Percentiles rank a stretch among this genome's conserved stretches.
These are phyloP conservation scores for Agonum fuliginosum DNA, from an alignment of 2,888 invertebrate genomes.

Conservation along the genomic window DNA sequence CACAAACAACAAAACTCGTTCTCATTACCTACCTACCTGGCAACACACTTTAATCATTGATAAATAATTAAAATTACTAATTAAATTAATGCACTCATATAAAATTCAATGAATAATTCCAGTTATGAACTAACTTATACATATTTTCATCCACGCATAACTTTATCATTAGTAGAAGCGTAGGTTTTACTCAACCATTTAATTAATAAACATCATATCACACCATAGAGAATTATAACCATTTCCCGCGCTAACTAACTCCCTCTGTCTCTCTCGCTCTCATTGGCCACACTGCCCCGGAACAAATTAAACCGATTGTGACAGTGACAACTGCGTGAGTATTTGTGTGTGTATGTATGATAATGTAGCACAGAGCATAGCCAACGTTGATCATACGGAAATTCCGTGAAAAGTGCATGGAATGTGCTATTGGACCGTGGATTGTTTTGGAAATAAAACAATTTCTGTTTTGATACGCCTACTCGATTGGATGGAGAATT, in stretches of 20 bases:
- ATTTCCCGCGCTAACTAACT: slow-evolving; percentile 34
- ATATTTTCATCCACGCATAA: not conserved
- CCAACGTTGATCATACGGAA: not conserved
- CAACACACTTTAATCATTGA: too few relatives aligned
- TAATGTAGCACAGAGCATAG: not conserved
- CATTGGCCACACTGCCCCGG: not conserved
- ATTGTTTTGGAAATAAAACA: slow-evolving; percentile 4
- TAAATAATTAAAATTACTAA: too few relatives aligned
- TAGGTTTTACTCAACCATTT: not conserved
- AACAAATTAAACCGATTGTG: slow-evolving; percentile 37
- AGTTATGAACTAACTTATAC: too few relatives aligned
- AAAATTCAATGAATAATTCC: too few relatives aligned
- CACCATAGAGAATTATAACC: slow-evolving; percentile 9
- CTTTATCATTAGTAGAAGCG: not conserved
- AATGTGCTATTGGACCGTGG: slow-evolving; percentile 1
- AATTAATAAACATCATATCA: slow-evolving; percentile 39
- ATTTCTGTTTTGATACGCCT: slow-evolving; percentile 29
- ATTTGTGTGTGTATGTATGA: not conserved
- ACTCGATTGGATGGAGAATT: slow-evolving; percentile 11
- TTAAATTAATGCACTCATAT: too few relatives aligned
- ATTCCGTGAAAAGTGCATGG: slow-evolving; percentile 4
- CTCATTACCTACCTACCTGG: too few relatives aligned
- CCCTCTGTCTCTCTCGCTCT: not conserved
- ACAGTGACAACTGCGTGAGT: slow-evolving; percentile 4
- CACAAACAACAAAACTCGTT: too few relatives aligned